Conservation (phyloP, 2,113 vertebrate species). For the Hippocampus mohnikei region DNA sequence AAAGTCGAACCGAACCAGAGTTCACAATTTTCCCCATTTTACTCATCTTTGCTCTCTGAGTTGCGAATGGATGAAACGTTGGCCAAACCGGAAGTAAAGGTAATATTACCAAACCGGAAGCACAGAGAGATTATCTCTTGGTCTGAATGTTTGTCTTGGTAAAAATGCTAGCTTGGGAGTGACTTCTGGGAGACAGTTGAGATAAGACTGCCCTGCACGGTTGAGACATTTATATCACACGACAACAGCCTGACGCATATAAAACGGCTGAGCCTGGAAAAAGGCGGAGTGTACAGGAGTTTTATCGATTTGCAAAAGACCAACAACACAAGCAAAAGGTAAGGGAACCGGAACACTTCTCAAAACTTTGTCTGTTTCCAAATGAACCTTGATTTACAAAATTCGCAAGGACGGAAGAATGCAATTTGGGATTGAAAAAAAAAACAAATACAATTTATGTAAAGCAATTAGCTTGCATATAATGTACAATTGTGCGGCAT, state of each 20-base stretch:
- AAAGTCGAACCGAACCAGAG: not conserved
- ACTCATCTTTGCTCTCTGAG: slow-evolving; percentile 14
- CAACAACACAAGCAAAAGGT: slow-evolving; percentile 11
- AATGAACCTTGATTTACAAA: not conserved
- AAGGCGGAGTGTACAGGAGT: not conserved
- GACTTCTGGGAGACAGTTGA: not conserved
- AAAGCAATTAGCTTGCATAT: not conserved
- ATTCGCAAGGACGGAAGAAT: not conserved
- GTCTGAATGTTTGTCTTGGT: not conserved
- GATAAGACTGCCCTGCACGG: slow-evolving; percentile 46
- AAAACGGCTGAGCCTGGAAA: not conserved
- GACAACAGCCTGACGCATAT: not conserved
- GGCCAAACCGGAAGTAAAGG: slow-evolving; percentile 10
- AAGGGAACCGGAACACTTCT: not conserved
- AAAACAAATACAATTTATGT: not conserved
- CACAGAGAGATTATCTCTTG: not conserved
- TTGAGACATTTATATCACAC: slow-evolving; percentile 11
- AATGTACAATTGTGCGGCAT: not conserved
- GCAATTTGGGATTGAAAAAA: not conserved
- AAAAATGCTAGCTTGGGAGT: not conserved
- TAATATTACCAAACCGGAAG: not conserved
- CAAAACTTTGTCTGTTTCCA: not conserved
- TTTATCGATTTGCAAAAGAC: not conserved
- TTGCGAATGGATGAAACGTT: no score
- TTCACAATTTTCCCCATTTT: slow-evolving; percentile 16